These are phyloP conservation scores for Erannis defoliaria DNA, from an alignment of 2,888 invertebrate genomes.

Conservation along the genomic window DNA sequence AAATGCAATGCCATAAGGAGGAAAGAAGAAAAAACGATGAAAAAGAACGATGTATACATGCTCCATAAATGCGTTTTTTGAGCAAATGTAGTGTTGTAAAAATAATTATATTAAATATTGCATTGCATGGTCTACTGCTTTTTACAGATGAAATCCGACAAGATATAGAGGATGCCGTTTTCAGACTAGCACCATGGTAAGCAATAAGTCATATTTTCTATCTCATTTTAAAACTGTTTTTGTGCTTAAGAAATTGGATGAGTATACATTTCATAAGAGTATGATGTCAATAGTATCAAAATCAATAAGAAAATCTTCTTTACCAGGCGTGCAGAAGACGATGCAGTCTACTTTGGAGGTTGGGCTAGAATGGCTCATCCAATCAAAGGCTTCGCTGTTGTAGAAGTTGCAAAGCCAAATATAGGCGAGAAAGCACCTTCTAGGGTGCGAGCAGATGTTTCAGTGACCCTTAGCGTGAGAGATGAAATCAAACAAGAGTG, in stretches of 20 bases:
- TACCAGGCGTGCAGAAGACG: slow-evolving; percentile 94
- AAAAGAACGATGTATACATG: too few species aligned
- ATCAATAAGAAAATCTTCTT: background rate
- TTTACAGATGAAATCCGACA: slow-evolving; percentile 97
- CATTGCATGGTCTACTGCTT: background rate
- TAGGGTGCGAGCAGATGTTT: slow-evolving; percentile 97
- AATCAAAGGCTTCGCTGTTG: slow-evolving; percentile 96
- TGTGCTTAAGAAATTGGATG: background rate
- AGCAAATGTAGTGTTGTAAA: too few species aligned
- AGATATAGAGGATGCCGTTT: slow-evolving; percentile 98
- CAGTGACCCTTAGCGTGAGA: slow-evolving; percentile 96
- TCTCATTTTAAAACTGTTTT: background rate
- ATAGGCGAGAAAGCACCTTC: slow-evolving; percentile 98
- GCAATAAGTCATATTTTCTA: slow-evolving; percentile 25
- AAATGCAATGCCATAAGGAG: too few species aligned
- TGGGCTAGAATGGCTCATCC: slow-evolving; percentile 99
- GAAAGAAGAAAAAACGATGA: too few species aligned
- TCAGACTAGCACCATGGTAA: slow-evolving; percentile 97
- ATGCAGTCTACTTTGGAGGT: slow-evolving; percentile 95
- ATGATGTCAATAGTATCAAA: background rate
- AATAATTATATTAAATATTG: background rate
- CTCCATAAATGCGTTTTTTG: too few species aligned
- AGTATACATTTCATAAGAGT: too few species aligned
- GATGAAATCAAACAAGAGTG: slow-evolving; percentile 98
- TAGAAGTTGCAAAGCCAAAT: slow-evolving; percentile 97